These are phyloP conservation scores for Hoplostethus mediterraneus DNA, from an alignment of 2,797 vertebrate genomes.

Conservation along the genomic window DNA sequence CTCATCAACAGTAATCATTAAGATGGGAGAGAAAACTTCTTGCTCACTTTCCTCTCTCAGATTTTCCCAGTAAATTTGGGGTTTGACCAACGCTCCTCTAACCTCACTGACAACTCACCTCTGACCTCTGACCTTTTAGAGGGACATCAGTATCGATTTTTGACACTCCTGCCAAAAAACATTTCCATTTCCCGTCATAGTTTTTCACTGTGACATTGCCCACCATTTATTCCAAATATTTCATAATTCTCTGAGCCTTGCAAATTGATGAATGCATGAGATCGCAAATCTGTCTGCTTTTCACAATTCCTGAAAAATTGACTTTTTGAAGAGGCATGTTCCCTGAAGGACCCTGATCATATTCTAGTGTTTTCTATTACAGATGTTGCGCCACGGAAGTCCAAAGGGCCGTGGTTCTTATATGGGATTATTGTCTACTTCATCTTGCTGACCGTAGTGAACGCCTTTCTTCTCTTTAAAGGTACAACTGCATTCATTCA, in stretches of 20 bases:
- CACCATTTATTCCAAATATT: conserved; percentile 4
- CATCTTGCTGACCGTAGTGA: conserved; percentile 78
- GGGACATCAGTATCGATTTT: too few species aligned
- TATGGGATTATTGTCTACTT: conserved; percentile 71
- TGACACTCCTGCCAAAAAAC: too few species aligned
- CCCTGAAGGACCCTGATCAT: neutral
- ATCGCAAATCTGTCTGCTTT: neutral
- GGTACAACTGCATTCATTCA: conserved; percentile 73
- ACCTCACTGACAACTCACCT: too few species aligned
- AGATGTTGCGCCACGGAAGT: conserved; percentile 66
- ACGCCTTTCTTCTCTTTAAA: conserved; percentile 83
- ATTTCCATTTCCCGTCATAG: too few species aligned
- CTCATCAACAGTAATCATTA: too few species aligned
- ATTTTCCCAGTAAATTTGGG: too few species aligned
- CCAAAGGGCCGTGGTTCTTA: conserved; percentile 42
- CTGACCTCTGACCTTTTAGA: too few species aligned
- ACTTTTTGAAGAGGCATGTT: neutral
- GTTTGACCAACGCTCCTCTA: too few species aligned
- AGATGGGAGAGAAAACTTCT: too few species aligned
- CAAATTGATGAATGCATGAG: neutral
- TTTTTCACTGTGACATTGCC: too few species aligned
- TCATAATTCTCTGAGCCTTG: neutral
- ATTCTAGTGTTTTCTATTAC: neutral
- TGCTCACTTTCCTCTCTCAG: too few species aligned
- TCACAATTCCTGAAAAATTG: neutral